Evolutionary conservation across 2,888 invertebrate genomes (phyloP).

Genomic region (Parelbella ahira): DNA sequence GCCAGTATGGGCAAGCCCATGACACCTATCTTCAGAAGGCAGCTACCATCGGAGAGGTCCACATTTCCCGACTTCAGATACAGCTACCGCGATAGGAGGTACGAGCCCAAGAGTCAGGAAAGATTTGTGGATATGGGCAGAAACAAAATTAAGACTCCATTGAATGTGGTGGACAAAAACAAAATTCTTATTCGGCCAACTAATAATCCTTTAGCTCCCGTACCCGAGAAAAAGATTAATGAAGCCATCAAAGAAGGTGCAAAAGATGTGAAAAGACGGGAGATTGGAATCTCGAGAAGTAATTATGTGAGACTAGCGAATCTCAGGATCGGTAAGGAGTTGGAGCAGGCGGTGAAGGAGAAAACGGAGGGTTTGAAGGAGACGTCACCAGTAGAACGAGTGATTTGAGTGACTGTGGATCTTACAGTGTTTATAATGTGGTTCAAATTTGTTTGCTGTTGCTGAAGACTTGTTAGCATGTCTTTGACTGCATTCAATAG

Average conservation of each 20-base stretch:
- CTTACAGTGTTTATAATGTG: no score
- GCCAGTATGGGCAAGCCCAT: constrained; percentile 70
- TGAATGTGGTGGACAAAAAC: constrained; percentile 28
- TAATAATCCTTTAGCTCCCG: constrained; percentile 39
- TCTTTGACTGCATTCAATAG: no score
- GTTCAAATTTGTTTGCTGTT: no score
- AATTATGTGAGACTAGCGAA: constrained; percentile 75
- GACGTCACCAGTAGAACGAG: constrained; percentile 50
- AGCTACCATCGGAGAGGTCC: constrained; percentile 45
- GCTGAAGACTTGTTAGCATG: no score
- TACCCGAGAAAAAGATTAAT: constrained; percentile 39
- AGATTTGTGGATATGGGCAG: constrained; percentile 49
- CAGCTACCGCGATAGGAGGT: constrained; percentile 57
- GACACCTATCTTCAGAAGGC: constrained; percentile 70
- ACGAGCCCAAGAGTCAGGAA: constrained; percentile 37
- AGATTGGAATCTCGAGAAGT: constrained; percentile 62
- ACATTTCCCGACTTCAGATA: constrained; percentile 62
- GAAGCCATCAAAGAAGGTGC: constrained; percentile 28
- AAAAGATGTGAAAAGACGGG: constrained; percentile 43
- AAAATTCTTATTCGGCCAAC: constrained; percentile 38
- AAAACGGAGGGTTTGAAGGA: constrained; percentile 27
- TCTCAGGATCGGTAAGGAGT: constrained; percentile 60
- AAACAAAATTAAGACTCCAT: constrained; percentile 52
- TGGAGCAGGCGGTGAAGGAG: constrained; percentile 36
- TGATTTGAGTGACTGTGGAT: no score